Conservation (phyloP, 2,797 vertebrate genomes). For the Phrynocephalus guinanensis region DNA sequence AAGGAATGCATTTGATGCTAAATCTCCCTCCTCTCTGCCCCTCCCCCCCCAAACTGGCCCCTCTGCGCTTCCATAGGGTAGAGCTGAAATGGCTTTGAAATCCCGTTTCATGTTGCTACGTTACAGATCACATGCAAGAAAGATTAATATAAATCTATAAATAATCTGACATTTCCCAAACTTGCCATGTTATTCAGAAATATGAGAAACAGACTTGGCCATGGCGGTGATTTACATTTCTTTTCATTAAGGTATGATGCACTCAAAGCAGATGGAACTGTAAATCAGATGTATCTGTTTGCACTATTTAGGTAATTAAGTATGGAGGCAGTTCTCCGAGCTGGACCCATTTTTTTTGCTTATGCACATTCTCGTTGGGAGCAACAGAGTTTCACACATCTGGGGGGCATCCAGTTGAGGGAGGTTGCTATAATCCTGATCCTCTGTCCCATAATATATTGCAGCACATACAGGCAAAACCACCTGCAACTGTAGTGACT, state of each 20-base stretch:
- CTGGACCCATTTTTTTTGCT: not conserved
- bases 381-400: not conserved
- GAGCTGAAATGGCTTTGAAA: conserved; percentile 19
- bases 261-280: not conserved
- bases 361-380: not conserved
- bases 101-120: conserved; percentile 1
- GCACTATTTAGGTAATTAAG: not conserved
- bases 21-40: not conserved
- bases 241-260: not conserved
- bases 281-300: not conserved
- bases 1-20: conserved; percentile 25
- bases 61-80: not conserved
- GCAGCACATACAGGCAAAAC: not conserved
- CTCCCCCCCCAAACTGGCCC: no score
- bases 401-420: no score
- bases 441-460: not conserved
- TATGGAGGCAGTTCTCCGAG: not conserved
- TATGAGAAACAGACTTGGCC: conserved; percentile 10
- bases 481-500: not conserved
- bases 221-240: not conserved
- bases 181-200: not conserved
- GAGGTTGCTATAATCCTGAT: not conserved
- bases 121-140: conserved; percentile 19
- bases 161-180: conserved; percentile 8
- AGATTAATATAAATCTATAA: not conserved